Evolutionary conservation across 92 coral and sea anemone species (phyloP), one percentile per base, ranked within the genome.

Genomic region (Bergia sp.): DNA sequence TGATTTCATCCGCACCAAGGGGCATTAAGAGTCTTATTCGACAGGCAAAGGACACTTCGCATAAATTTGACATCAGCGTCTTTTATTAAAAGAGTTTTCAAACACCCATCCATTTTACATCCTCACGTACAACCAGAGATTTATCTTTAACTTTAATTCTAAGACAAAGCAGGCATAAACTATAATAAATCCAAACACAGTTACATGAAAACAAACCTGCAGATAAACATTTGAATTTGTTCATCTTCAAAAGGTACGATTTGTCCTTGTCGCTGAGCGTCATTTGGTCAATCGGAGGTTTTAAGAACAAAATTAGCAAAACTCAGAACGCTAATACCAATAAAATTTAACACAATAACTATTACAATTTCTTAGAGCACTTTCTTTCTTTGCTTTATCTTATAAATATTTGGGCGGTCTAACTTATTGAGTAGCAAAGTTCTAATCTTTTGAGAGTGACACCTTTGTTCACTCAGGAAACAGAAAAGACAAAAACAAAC

Each of bases 351-450:
- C 72, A 84, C 87, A 84, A 84, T 84, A 84, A 84, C 79, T 72
- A 84, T 84, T 84, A 84, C 87, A 84, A 72, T 84, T 84, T 84
- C 61, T 79, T 71, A 45, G 87, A 84, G 79, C 37, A 45, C 87
- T 72, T 58, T 82, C 76, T 65, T 69, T 69, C 79, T 84, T 84
- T 72, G 39, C 87, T 84, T 84, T 84, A 84, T 84, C 87, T 84
- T 84, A 84, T 84, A 84, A 84, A 84, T 84, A 84, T 84, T 84
- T 45, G 87, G 87, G 87, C 87, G 79, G 87, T 84, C 77, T 77
- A 71, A 84, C 87, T 71, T 80, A 53, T 80, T 84, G 87, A 84
- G 72, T 84, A 43, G 78, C 77, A 71, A 44, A 67, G 42, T 53
- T 84, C 78, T 71, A 84, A 84, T 84, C 87, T 84, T 84, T 84